Evolutionary conservation across 1,140 invertebrate genomes (phyloP), one percentile per base, ranked within the genome.

Genomic region (Maniola jurtina): DNA sequence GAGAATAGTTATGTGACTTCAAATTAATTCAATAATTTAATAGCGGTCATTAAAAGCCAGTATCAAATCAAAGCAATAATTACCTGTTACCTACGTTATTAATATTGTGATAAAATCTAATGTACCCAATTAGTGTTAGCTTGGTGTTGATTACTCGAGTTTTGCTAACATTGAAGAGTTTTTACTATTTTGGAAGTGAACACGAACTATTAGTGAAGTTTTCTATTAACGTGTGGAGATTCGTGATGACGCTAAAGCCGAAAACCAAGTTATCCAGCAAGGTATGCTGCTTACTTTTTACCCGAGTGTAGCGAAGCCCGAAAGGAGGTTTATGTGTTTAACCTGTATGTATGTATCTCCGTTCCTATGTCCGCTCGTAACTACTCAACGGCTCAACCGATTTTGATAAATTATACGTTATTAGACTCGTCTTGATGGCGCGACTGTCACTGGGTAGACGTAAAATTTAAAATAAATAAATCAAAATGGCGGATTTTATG

Each of bases 131-230:
- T 45, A 45, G 42, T 45, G 5, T 45, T 45, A 11, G 7, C 38
- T 38, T 38, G 10, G 38, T 38, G 38, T 38, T 38, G 1, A 38
- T 45, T 11, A n/a, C 13, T 11, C 9, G 13, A 25, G 15, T 52
- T 52, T 11, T 14, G 13, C 13, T 52, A 52, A 52, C 6, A 16
- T 25, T 52, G 6, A 52, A 16, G 14, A 16, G 14, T 8, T 52
- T 52, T 52, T 25, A 25, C 7, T n/a, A 25, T 25, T n/a, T 52
- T 52, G 48, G 14, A 16, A 52, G 48, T 52, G 14, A 52, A 52
- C 0, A 11, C 42, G 42, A 45, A 45, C 10, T 45, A 45, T 45
- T 45, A 13, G 42, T 45, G 42, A 11, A 45, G 42, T 45, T 6
- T 5, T 38, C 38, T 13, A 2, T 52, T 52, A 52, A 16, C 3